These are phyloP conservation scores for Apis dorsata DNA, from an alignment of 1,140 invertebrate genomes.

Conservation along the genomic window DNA sequence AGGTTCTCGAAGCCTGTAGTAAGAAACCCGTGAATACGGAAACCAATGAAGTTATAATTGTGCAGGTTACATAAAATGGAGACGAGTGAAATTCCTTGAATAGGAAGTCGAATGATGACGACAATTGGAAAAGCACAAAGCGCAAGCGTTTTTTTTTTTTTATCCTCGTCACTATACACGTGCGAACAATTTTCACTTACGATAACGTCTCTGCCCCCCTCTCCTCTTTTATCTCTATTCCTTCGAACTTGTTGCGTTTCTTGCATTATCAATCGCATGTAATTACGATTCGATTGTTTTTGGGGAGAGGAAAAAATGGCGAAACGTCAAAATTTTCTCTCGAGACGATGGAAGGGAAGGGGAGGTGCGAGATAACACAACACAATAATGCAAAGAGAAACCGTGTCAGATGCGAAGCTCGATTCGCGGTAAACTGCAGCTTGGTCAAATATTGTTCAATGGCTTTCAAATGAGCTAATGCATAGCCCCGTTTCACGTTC, in stretches of 20 bases:
- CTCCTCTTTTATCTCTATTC: neutral
- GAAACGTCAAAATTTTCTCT: too few species aligned
- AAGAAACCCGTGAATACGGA: conserved; percentile 9
- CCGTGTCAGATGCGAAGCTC: neutral
- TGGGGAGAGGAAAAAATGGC: too few species aligned
- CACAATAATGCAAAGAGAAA: neutral
- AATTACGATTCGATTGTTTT: too few species aligned
- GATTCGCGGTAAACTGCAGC: neutral
- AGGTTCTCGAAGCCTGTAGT: too few species aligned
- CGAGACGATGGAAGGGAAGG: neutral
- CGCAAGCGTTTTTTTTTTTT: neutral
- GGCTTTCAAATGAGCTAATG: conserved; percentile 15
- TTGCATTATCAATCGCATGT: neutral
- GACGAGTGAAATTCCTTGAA: neutral
- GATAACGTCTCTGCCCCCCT: neutral
- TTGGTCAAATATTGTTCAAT: conserved; percentile 36
- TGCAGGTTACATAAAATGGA: neutral
- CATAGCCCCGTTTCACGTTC: neutral
- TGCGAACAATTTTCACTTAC: neutral
- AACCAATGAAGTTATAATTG: conserved; percentile 4
- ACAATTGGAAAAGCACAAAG: neutral
- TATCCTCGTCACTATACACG: neutral
- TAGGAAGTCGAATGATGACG: conserved; percentile 24
- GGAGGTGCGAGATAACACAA: too few species aligned
- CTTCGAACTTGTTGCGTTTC: neutral